These are phyloP conservation scores for Bovichtus diacanthus DNA, from an alignment of 2,797 vertebrate species.

Conservation along the genomic window DNA sequence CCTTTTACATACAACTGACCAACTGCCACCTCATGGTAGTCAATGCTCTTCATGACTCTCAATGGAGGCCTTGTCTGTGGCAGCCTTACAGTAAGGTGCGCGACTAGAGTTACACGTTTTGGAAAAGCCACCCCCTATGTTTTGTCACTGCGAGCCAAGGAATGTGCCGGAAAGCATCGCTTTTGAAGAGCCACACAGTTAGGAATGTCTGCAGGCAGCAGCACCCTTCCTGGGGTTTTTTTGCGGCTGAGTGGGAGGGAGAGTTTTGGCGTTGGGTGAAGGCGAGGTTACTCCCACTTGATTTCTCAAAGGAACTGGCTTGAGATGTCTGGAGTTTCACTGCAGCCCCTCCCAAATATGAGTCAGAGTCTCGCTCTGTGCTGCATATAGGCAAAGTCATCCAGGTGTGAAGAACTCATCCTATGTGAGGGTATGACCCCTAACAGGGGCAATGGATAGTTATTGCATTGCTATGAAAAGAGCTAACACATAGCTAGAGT, in stretches of 20 bases:
- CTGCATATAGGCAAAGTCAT: constrained; percentile 26
- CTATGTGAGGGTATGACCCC: neutral
- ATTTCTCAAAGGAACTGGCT: constrained; percentile 44
- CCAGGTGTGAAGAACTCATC: constrained; percentile 44
- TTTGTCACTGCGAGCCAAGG: constrained; percentile 64
- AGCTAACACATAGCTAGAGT: neutral
- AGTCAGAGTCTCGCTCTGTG: constrained; percentile 50
- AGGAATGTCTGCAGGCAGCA: constrained; percentile 72
- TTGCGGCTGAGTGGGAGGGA: constrained; percentile 62
- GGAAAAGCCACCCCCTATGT: constrained; percentile 59
- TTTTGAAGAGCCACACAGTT: constrained; percentile 43
- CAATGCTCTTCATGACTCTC: constrained; percentile 35
- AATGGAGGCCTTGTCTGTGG: constrained; percentile 73
- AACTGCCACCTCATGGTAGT: neutral
- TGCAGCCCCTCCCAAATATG: constrained; percentile 49
- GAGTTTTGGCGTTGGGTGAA: constrained; percentile 52
- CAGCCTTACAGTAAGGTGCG: constrained; percentile 27
- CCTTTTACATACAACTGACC: constrained; percentile 14
- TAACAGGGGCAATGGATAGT: neutral
- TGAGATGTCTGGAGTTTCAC: constrained; percentile 37
- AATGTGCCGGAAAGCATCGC: constrained; percentile 66
- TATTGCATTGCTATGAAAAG: neutral
- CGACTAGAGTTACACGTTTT: constrained; percentile 64
- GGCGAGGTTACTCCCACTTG: constrained; percentile 49
- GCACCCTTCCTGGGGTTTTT: constrained; percentile 67